phyloP scores from a whole-genome alignment of 2,888 invertebrate genomes.

The Eulithis testata region DNA sequence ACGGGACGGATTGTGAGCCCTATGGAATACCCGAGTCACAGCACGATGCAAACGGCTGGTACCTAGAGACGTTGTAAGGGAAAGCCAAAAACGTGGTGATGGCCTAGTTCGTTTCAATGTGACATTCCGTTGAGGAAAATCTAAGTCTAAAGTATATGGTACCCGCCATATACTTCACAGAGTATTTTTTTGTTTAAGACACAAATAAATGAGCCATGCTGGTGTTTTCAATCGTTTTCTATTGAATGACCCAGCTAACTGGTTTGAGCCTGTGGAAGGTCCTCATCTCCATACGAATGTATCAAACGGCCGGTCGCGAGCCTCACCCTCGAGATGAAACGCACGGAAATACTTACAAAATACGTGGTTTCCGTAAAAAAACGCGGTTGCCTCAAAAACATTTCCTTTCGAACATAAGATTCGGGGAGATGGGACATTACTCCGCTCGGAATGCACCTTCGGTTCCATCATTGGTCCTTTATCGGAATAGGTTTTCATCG shows the following conservation, averaged over 20 bases:
- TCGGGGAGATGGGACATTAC: slow-evolving; percentile 23
- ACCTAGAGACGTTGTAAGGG: background rate
- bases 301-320: slow-evolving; percentile 28
- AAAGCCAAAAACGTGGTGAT: no score
- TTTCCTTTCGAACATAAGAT: slow-evolving; percentile 19
- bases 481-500: slow-evolving; percentile 21
- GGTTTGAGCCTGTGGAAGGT: background rate
- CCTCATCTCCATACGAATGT: slow-evolving; percentile 41
- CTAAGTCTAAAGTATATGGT: no score
- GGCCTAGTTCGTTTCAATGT: no score
- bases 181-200: no score
- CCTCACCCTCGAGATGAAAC: slow-evolving; percentile 23
- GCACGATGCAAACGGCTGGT: background rate
- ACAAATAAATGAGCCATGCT: no score
- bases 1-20: slow-evolving; percentile 18
- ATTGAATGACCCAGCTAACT: slow-evolving; percentile 5
- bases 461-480: slow-evolving; percentile 23
- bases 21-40: slow-evolving; percentile 12
- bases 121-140: no score
- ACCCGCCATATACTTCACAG: no score
- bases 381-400: slow-evolving; percentile 13
- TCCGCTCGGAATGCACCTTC: slow-evolving; percentile 19
- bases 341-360: slow-evolving; percentile 31
- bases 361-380: slow-evolving; percentile 19
- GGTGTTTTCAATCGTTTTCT: no score